These are phyloP conservation scores for Hirtodrosophila histrioides DNA, from an alignment of 2,888 invertebrate species.

Conservation along the genomic window DNA sequence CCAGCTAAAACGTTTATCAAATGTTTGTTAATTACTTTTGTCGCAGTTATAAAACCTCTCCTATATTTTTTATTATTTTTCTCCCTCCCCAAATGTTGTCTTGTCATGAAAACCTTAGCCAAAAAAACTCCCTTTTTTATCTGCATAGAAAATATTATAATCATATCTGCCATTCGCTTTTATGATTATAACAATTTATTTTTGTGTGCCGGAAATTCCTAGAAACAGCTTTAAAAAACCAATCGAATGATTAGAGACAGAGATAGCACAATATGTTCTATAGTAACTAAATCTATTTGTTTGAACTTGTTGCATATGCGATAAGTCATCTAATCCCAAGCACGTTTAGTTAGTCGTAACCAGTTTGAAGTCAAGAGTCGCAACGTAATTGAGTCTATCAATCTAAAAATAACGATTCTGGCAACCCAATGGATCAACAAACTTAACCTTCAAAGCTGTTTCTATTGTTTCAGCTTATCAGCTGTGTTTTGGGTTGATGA, in stretches of 20 bases:
- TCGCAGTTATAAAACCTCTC: not conserved
- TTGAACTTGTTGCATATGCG: slow-evolving; percentile 22
- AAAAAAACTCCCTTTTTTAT: slow-evolving; percentile 41
- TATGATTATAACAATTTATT: slow-evolving; percentile 38
- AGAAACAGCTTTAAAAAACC: slow-evolving; percentile 45
- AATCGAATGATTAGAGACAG: slow-evolving; percentile 45
- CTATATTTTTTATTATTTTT: not conserved
- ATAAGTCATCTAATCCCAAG: slow-evolving; percentile 7
- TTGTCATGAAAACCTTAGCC: slow-evolving; percentile 9
- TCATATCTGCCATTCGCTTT: slow-evolving; percentile 36
- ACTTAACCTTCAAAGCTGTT: not conserved
- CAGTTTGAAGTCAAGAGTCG: slow-evolving; percentile 34
- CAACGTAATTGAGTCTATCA: slow-evolving; percentile 24
- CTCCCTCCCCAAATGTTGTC: slow-evolving; percentile 2
- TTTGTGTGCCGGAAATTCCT: slow-evolving; percentile 55
- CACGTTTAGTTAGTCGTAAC: slow-evolving; percentile 25
- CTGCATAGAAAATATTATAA: slow-evolving; percentile 21
- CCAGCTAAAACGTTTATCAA: not conserved
- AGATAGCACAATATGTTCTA: slow-evolving; percentile 20
- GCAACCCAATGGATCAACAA: slow-evolving; percentile 13
- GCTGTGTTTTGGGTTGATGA: not conserved
- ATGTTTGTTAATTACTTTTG: slow-evolving; percentile 15
- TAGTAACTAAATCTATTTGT: not conserved
- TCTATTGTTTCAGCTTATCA: slow-evolving; percentile 13
- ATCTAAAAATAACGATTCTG: slow-evolving; percentile 39